These are phyloP conservation scores for Tadarida brasiliensis DNA, from an alignment of 2,797 vertebrate species.

Conservation along the genomic window DNA sequence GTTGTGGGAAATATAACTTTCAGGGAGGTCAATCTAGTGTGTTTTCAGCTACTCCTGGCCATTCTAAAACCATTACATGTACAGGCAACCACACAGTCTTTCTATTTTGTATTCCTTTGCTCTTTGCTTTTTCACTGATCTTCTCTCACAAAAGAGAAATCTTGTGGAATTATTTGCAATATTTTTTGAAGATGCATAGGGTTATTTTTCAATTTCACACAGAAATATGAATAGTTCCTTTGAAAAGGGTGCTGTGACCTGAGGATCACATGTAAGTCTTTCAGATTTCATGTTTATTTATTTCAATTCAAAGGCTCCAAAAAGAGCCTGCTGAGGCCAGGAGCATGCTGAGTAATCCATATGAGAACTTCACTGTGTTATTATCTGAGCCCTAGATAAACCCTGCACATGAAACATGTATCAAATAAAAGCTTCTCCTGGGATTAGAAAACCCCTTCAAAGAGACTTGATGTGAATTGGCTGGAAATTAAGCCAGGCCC, in stretches of 20 bases:
- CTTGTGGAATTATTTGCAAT: background rate
- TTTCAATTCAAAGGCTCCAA: slow-evolving; percentile 4
- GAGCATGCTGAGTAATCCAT: slow-evolving; percentile 75
- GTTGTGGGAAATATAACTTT: background rate
- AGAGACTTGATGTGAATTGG: slow-evolving; percentile 72
- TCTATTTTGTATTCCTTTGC: background rate
- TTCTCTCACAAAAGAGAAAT: slow-evolving; percentile 28
- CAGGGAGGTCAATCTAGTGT: background rate
- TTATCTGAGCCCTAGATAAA: slow-evolving; percentile 60
- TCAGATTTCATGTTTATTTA: slow-evolving; percentile 55
- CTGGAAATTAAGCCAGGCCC: slow-evolving; percentile 61
- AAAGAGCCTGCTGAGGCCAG: slow-evolving; percentile 34
- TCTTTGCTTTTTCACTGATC: background rate
- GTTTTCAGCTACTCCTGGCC: background rate
- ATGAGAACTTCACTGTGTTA: background rate
- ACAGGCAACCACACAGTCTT: background rate
- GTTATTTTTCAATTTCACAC: slow-evolving; percentile 52
- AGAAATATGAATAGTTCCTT: slow-evolving; percentile 2
- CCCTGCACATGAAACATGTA: slow-evolving; percentile 75
- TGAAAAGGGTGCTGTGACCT: background rate
- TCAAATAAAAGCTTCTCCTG: slow-evolving; percentile 72
- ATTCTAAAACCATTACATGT: background rate
- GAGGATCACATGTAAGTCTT: slow-evolving; percentile 17
- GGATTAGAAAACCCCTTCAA: slow-evolving; percentile 76
- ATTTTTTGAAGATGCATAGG: background rate